These are phyloP conservation scores for Microchrysa polita DNA, from an alignment of 2,888 invertebrate genomes.

Conservation along the genomic window DNA sequence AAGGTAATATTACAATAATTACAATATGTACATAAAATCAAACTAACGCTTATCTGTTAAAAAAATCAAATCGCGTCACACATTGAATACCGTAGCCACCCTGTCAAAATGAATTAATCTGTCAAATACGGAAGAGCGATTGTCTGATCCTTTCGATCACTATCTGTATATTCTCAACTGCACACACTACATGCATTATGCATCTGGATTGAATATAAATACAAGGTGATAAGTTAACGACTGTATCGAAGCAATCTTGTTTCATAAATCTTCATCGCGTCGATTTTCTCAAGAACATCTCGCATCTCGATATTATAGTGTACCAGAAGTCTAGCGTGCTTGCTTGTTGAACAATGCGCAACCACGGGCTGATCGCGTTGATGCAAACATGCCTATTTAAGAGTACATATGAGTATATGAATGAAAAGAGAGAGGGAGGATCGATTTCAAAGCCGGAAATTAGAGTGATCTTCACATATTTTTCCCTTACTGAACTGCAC, in stretches of 20 bases:
- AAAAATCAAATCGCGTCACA: constrained; percentile 4
- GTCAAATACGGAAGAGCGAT: constrained; percentile 14
- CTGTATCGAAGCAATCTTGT: constrained; percentile 5
- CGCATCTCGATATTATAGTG: too few relatives aligned
- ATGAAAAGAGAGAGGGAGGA: too few relatives aligned
- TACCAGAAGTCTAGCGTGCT: too few relatives aligned
- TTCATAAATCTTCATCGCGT: constrained; percentile 19
- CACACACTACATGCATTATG: neutral
- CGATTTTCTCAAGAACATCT: neutral
- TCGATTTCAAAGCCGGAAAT: constrained; percentile 25
- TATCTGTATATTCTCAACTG: neutral
- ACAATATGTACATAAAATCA: constrained; percentile 9
- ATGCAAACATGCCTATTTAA: too few relatives aligned
- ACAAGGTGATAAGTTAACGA: constrained; percentile 22
- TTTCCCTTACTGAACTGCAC: too few relatives aligned
- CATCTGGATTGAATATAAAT: too few relatives aligned
- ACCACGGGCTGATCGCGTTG: too few relatives aligned
- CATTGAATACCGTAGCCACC: neutral
- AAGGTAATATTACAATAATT: neutral
- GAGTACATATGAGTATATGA: too few relatives aligned
- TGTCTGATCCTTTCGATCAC: neutral
- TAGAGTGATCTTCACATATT: constrained; percentile 28
- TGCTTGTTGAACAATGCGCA: too few relatives aligned
- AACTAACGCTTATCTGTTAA: neutral
- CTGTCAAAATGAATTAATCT: neutral